These are phyloP conservation scores for Eilema griseolum DNA, from an alignment of 2,888 invertebrate species.

Conservation along the genomic window DNA sequence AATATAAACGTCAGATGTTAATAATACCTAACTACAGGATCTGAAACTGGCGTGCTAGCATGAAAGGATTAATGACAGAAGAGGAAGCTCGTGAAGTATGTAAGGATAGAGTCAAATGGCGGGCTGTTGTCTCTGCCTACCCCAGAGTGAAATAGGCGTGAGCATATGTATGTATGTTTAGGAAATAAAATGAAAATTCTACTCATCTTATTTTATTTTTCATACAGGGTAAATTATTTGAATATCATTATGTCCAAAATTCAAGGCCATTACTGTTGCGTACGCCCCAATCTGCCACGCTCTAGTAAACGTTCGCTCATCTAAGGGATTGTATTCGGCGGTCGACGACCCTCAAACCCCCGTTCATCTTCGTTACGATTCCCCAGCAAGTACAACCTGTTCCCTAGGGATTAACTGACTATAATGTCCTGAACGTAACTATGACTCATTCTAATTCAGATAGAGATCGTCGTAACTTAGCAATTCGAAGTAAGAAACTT, in stretches of 20 bases:
- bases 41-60: no score
- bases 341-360: conserved; percentile 26
- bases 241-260: conserved; percentile 26
- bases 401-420: conserved; percentile 33
- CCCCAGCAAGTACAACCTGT: conserved; percentile 25
- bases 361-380: conserved; percentile 25
- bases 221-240: conserved; percentile 21
- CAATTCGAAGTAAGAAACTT: conserved; percentile 55
- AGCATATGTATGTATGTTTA: no score
- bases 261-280: conserved; percentile 26
- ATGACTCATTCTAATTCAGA: conserved; percentile 43
- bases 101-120: no score
- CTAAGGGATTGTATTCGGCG: conserved; percentile 21
- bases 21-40: background rate
- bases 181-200: background rate
- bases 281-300: conserved; percentile 23
- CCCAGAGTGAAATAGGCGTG: no score
- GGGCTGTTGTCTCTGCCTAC: no score
- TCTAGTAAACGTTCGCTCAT: conserved; percentile 38
- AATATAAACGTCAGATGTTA: background rate
- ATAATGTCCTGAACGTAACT: conserved; percentile 36
- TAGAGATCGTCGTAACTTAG: conserved; percentile 46
- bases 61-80: no score
- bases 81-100: no score
- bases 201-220: conserved; percentile 9